Evolutionary conservation across 1,140 invertebrate species (phyloP).

Genomic region (Saccostrea glomerata): DNA sequence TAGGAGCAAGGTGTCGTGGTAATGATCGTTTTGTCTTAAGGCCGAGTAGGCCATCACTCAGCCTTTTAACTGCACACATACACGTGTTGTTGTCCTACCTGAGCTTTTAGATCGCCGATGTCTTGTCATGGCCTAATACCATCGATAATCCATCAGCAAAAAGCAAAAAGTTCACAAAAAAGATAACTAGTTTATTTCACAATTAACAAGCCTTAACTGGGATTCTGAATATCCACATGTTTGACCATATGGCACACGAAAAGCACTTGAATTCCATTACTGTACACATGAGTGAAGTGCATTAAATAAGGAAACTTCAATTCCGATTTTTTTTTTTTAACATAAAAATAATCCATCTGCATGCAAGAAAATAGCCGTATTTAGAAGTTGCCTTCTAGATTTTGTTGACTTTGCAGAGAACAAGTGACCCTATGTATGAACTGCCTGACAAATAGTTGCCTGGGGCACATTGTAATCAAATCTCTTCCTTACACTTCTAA

Average conservation of each 20-base stretch:
- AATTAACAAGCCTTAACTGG: background rate
- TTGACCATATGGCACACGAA: slow-evolving; percentile 11
- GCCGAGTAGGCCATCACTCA: slow-evolving; percentile 4
- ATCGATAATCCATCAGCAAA: background rate
- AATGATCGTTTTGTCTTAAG: background rate
- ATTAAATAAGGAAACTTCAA: background rate
- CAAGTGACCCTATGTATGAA: background rate
- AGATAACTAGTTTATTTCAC: background rate
- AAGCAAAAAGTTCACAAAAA: background rate
- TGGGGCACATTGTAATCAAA: slow-evolving; percentile 7
- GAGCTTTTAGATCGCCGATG: slow-evolving; percentile 6
- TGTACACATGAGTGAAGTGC: background rate
- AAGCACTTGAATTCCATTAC: background rate
- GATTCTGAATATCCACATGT: background rate
- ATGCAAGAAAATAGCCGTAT: background rate
- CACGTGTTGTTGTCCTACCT: background rate
- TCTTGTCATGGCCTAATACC: slow-evolving; percentile 4
- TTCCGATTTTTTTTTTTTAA: background rate
- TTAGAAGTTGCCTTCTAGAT: background rate
- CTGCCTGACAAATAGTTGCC: slow-evolving; percentile 7
- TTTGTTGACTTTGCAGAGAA: background rate
- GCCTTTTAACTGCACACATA: background rate
- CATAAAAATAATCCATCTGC: background rate
- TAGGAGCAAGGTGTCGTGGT: background rate
- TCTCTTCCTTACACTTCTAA: background rate